phyloP scores from a whole-genome alignment of 2,797 vertebrate genomes.

The Clangula hyemalis region DNA sequence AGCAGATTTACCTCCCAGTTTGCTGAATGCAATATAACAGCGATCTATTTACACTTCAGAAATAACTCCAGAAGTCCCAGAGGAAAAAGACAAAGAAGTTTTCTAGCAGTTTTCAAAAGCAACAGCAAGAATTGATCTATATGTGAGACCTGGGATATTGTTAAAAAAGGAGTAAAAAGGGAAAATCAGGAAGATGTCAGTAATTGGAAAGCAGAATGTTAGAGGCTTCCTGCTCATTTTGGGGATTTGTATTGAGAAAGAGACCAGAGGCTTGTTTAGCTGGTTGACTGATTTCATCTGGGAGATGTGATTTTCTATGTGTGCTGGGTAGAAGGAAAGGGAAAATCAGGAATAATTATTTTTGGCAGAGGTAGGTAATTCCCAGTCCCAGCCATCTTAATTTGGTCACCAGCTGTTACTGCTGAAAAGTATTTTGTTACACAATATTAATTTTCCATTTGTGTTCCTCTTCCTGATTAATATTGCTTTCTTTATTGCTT shows the following conservation, averaged over 20 bases:
- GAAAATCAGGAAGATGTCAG: slow-evolving; percentile 44
- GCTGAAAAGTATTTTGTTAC: slow-evolving; percentile 44
- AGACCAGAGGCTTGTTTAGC: slow-evolving; percentile 48
- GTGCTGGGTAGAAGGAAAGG: slow-evolving; percentile 22
- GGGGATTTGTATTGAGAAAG: slow-evolving; percentile 16
- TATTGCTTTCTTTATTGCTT: not conserved
- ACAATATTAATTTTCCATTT: slow-evolving; percentile 51
- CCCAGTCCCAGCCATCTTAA: slow-evolving; percentile 54
- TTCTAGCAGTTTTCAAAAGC: slow-evolving; percentile 29
- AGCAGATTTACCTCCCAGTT: slow-evolving; percentile 13
- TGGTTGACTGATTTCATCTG: slow-evolving; percentile 61
- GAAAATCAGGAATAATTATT: slow-evolving; percentile 65
- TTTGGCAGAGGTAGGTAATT: slow-evolving; percentile 63
- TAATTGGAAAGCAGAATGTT: slow-evolving; percentile 49
- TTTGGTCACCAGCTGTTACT: slow-evolving; percentile 63
- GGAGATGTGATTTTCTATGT: slow-evolving; percentile 49
- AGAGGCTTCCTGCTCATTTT: slow-evolving; percentile 31
- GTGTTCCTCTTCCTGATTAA: not conserved
- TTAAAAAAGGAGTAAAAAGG: slow-evolving; percentile 58
- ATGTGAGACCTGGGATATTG: slow-evolving; percentile 25
- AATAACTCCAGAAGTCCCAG: slow-evolving; percentile 3
- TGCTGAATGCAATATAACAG: not conserved
- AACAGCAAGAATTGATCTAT: slow-evolving; percentile 11
- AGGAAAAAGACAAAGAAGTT: slow-evolving; percentile 49
- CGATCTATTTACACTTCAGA: slow-evolving; percentile 15